Evolutionary conservation across 2,888 invertebrate genomes (phyloP), one percentile per base, ranked within the genome.

Genomic region (Teinopalpus imperialis): DNA sequence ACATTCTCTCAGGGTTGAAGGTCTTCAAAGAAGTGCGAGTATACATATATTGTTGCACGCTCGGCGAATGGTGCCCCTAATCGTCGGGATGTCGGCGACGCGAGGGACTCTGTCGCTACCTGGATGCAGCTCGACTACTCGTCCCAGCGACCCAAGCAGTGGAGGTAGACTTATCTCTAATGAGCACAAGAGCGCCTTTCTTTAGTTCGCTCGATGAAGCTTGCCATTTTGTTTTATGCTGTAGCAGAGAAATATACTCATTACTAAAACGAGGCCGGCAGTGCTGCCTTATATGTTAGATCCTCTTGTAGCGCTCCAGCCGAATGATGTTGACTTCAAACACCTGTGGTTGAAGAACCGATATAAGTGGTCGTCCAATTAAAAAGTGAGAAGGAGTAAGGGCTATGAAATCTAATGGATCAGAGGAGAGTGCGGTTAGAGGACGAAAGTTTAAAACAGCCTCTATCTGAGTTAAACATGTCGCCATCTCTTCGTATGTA

Each of bases 301-400:
- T 34, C 34, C 47, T 39, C 36, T 44, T 43, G 31, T 40, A 47
- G 23, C 43, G 41, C 16, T 31, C 36, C 7, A 50, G 18, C 16
- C 29, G 13, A 18, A 35, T 36, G 26, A 24, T 39, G 18, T 43
- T 31, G 1, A 47, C 41, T 9, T 46, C 40, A 1, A 31, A 32
- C 26, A 40, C 29, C 1, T 46, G 41, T 8, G 43, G 43, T 21
- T 35, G 40, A 7, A 52, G 52, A 10, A 54, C 21, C 7, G 51
- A 26, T 2, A 34, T 52, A 0, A 59, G 39, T 2, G 61, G 29
- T 8, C 51, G 36, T 20, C 65, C 65, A 16, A 68, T 52, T 1
- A 71, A 40, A 34, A 69, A 65, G 36, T 70, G 71, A 1, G 54
- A 60, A 12, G 68, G 68, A 3, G 66, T 66, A 2, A 70, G 47